These are phyloP conservation scores for Meriones psammophilus DNA, from an alignment of 2,797 vertebrate species.

Conservation along the genomic window DNA sequence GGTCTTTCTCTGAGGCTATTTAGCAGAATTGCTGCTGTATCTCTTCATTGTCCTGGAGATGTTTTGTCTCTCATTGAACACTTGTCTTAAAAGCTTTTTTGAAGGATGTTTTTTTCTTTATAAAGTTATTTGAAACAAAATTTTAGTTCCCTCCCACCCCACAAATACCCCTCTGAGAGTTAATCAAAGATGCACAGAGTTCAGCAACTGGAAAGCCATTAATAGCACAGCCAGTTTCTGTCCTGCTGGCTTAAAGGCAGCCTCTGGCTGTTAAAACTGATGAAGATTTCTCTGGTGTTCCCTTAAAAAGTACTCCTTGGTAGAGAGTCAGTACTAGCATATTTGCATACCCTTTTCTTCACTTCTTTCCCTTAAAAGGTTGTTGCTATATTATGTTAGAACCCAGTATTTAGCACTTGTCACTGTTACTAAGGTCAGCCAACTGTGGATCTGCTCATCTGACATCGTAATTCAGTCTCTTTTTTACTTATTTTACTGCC, in stretches of 20 bases:
- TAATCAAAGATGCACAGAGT: conserved; percentile 84
- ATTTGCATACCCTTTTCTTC: not conserved
- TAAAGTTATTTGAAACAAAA: conserved; percentile 76
- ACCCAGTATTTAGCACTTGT: not conserved
- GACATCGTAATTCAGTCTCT: not conserved
- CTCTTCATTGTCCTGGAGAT: conserved; percentile 79
- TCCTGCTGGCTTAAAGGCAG: conserved; percentile 78
- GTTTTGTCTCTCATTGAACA: conserved; percentile 70
- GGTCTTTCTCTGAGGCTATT: conserved; percentile 81
- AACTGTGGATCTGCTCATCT: not conserved
- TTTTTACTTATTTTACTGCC: not conserved
- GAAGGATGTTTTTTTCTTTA: conserved; percentile 80
- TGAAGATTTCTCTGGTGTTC: conserved; percentile 74
- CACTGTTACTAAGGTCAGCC: not conserved
- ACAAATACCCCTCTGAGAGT: conserved; percentile 80
- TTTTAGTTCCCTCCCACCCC: not conserved
- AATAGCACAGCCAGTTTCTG: conserved; percentile 78
- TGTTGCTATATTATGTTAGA: not conserved
- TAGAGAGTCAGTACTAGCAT: not conserved
- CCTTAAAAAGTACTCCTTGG: conserved; percentile 64
- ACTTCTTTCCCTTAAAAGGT: not conserved
- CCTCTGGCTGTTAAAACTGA: conserved; percentile 79
- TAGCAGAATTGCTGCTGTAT: conserved; percentile 76
- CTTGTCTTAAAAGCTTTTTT: conserved; percentile 83
- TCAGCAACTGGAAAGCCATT: conserved; percentile 81